Percentiles rank a stretch among this genome's conserved stretches.
These are phyloP conservation scores for Idaea biselata DNA, from an alignment of 2,888 invertebrate genomes.

Conservation along the genomic window DNA sequence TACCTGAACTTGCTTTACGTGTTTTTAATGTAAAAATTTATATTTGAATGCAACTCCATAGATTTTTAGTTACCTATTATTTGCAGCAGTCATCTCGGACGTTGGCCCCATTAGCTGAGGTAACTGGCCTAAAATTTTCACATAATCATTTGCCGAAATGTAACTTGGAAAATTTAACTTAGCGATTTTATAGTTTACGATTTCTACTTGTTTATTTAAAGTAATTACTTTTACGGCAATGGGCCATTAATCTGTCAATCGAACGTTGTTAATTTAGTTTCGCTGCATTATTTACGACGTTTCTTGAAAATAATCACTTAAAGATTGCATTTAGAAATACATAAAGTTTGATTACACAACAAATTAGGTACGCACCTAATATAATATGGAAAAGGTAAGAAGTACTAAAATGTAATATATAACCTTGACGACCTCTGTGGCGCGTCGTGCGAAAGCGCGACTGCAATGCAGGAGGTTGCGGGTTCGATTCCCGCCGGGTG, in stretches of 20 bases:
- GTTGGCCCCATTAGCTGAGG: constrained; percentile 75
- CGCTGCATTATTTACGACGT: neutral
- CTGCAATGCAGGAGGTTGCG: no score
- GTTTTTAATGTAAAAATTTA: no score
- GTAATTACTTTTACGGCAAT: constrained; percentile 25
- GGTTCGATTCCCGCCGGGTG: no score
- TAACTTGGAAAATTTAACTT: constrained; percentile 48
- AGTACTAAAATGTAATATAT: no score
- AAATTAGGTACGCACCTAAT: neutral
- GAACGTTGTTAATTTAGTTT: constrained; percentile 18
- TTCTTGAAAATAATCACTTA: neutral
- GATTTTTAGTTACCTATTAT: constrained; percentile 38
- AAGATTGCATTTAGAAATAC: no score
- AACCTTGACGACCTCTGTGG: no score
- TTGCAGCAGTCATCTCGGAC: constrained; percentile 68
- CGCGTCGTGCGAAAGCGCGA: no score
- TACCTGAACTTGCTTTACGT: no score
- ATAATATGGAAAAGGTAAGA: no score
- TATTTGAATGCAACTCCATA: constrained; percentile 31
- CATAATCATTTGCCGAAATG: constrained; percentile 64
- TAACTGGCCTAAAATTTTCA: constrained; percentile 69
- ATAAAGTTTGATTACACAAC: no score
- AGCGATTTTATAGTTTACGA: constrained; percentile 26
- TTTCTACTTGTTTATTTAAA: constrained; percentile 41
- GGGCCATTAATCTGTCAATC: constrained; percentile 29